Percentiles rank a stretch among this genome's conserved stretches.
Evolutionary conservation across 1,140 invertebrate genomes (phyloP).

Genomic region (Portunus trituberculatus): DNA sequence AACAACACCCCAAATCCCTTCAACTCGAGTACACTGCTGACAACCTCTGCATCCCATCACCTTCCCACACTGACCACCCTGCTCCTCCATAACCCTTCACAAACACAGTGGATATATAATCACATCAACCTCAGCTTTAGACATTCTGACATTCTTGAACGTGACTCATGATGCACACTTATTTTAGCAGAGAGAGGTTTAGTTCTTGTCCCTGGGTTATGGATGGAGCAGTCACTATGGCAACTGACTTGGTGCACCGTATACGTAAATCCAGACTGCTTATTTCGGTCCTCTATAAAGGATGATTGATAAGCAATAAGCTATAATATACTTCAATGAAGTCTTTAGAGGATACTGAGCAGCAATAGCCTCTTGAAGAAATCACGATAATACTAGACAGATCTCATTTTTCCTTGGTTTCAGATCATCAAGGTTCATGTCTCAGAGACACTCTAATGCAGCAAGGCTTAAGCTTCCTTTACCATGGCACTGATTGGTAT

Average conservation of each 20-base stretch:
- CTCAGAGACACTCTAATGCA: not conserved
- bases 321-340: constrained; percentile 30
- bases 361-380: constrained; percentile 46
- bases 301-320: constrained; percentile 56
- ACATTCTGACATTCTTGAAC: not conserved
- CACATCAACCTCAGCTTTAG: not conserved
- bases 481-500: constrained; percentile 20
- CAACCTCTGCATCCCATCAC: constrained; percentile 56
- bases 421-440: not conserved
- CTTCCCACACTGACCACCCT: constrained; percentile 29
- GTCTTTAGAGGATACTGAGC: not conserved
- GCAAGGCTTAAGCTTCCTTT: not conserved
- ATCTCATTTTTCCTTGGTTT: constrained; percentile 53
- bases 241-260: constrained; percentile 71
- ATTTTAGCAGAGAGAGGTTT: not conserved
- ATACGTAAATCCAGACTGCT: constrained; percentile 66
- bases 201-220: not conserved
- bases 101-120: not conserved
- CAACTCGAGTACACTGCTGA: constrained; percentile 35
- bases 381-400: constrained; percentile 64
- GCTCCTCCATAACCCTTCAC: constrained; percentile 58
- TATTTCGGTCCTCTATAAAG: constrained; percentile 49
- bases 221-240: constrained; percentile 64
- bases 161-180: not conserved
- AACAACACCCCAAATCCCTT: constrained; percentile 49